Base-by-base conservation (phyloP, 1,140 invertebrate genomes). In the Heterodera schachtii region DNA sequence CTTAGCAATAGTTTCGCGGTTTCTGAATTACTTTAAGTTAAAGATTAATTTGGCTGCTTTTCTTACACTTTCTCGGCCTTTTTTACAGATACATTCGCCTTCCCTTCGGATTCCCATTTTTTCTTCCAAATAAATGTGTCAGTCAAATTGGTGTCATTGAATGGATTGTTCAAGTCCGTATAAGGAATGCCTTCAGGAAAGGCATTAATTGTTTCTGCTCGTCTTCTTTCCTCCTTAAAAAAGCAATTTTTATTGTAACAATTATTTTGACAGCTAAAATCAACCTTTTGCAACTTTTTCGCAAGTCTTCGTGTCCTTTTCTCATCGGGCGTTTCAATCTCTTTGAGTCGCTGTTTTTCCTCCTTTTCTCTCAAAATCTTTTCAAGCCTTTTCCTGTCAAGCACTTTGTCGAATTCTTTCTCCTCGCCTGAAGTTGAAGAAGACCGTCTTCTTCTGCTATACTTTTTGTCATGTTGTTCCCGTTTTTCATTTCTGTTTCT, bases 91-190 rank as follows among this genome's bases (percentile, higher is more conserved):
- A 96, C 93, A 86, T 93, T 93, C 67, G 93, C 93, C 9, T 97
- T 92, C 8, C 97, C 97, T 90, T 98, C 96, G 87, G 97, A 96
- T 83, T 96, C 94, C 52, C 98, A 91, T 90, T 99, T 99, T 90
- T 98, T 98, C 2, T 92, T 92, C 97, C 97, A 99, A 5, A 97
- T 94, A 92, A 99, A 99, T 0, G 95, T 95, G 31, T 95, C 93
- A 1, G 95, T 91, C 8, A 98, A 92, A 90, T 96, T 95, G 13
- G 94, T 94, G 92, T 99, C 97, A 3, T 97, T 97, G 91, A 98
- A 99, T 0, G 97, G 97, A 92, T 99, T 99, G 90, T 98, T 96
- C 43, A 94, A 94, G 91, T 99, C 98, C 13, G 96, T 98, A 88
- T 98, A 99, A 46, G 82, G 84, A 69, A 89, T 81, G 9, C 75